A percentile compares a stretch with the other conserved stretches of the same genome.
Evolutionary conservation across 2,888 invertebrate genomes (phyloP).

Genomic region (Scaptomyza polygonia): DNA sequence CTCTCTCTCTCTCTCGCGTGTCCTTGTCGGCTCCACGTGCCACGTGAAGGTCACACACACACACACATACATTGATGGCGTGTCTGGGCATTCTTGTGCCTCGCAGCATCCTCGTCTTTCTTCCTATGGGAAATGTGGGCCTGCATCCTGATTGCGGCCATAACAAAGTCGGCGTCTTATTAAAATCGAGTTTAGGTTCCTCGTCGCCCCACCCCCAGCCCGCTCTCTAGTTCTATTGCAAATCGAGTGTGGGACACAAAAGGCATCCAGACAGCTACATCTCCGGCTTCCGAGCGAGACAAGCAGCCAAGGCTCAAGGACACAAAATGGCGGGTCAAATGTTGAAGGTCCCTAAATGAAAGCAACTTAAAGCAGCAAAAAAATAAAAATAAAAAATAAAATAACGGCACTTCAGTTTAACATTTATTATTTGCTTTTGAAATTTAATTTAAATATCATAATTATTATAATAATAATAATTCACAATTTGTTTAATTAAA

Average conservation of each 20-base stretch:
- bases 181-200: neutral
- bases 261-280: constrained; percentile 37
- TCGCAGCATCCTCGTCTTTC: neutral
- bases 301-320: constrained; percentile 27
- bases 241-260: neutral
- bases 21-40: constrained; percentile 1
- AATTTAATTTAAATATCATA: no score
- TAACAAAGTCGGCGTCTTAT: constrained; percentile 7
- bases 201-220: neutral
- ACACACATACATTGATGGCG: neutral
- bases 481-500: no score
- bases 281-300: constrained; percentile 10
- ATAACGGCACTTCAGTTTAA: no score
- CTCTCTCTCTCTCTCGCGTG: neutral
- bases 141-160: constrained; percentile 27
- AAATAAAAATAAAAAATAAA: no score
- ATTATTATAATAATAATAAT: no score
- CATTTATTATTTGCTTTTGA: no score
- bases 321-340: constrained; percentile 4
- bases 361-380: no score
- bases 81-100: constrained; percentile 7
- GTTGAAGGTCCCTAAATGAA: no score
- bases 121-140: constrained; percentile 15
- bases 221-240: neutral
- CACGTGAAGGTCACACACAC: constrained; percentile 26